These are phyloP conservation scores for Sardina pilchardus DNA, from an alignment of 2,113 vertebrate genomes.

Conservation along the genomic window DNA sequence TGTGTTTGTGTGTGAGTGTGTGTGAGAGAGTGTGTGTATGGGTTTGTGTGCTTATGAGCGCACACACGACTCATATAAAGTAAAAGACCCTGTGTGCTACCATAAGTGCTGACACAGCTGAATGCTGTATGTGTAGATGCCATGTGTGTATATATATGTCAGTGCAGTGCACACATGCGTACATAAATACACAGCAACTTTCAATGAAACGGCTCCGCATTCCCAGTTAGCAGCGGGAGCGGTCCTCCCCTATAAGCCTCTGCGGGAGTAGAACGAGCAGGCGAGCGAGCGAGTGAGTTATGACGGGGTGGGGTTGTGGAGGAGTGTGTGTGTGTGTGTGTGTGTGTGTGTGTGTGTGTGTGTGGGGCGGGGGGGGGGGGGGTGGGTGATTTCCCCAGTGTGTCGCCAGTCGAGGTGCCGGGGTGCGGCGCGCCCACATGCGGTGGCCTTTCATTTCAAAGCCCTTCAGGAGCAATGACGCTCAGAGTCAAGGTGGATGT, in stretches of 20 bases:
- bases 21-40: background rate
- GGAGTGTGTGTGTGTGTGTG: background rate
- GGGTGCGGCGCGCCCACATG: background rate
- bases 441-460: background rate
- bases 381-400: background rate
- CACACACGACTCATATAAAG: background rate
- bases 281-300: background rate
- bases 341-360: background rate
- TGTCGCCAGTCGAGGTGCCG: background rate
- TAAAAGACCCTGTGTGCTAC: no score
- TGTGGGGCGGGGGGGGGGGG: background rate
- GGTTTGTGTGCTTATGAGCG: background rate
- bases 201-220: background rate
- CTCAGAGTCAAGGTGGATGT: conserved; percentile 1
- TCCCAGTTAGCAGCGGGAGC: background rate
- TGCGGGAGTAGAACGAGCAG: background rate
- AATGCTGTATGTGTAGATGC: no score
- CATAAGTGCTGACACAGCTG: no score
- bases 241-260: background rate
- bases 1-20: background rate
- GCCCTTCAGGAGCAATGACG: background rate
- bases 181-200: no score
- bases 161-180: no score
- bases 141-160: no score
- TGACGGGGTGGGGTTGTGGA: background rate